Evolutionary conservation across 2,888 invertebrate species (phyloP), one percentile per base, ranked within the genome.

Genomic region (Drosophila kanekoi): DNA sequence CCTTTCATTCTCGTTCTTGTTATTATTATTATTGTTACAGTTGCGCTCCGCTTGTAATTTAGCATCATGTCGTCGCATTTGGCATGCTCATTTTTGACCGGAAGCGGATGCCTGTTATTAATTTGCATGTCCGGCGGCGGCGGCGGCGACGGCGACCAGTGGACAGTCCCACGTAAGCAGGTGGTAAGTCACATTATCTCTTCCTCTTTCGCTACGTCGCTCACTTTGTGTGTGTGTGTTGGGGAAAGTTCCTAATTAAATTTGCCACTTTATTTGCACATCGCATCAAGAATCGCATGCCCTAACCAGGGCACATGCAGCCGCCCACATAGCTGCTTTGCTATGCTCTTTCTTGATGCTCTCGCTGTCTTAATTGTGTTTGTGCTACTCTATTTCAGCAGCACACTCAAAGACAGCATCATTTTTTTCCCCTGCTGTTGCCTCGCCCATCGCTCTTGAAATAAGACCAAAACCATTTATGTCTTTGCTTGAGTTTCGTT

Each of bases 41-140:
- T 45, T 32, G 23, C 53, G 16, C 11, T 8, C 37, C 13, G 45
- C 53, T 45, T 35, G 53, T 70, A 57, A 60, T 56, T 57, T 59
- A 28, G 14, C 54, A 52, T 51, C 49, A 37, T 67, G 59, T 47
- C 51, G 23, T 57, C 52, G 70, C 65, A 67, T 72, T 57, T 72
- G 58, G 18, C 47, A 13, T 11, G 52, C 44, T 35, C 60, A 72
- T 69, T 89, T 87, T 80, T 83, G 80, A 79, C 79, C 88, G 89
- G 87, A 86, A 82, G 58, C 81, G 84, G 84, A 85, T 74, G 87
- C 74, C 59, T 85, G 89, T 88, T 88, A 86, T 86, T 85, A 85
- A 85, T 85, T 86, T 79, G 81, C 84, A 86, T 83, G 65, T 88
- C 84, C 84, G 83, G 59, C 65, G 48, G 53, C 67, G 49, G 51